Conservation (phyloP, 2,797 vertebrate species). For the Rhynchotus rufescens region DNA sequence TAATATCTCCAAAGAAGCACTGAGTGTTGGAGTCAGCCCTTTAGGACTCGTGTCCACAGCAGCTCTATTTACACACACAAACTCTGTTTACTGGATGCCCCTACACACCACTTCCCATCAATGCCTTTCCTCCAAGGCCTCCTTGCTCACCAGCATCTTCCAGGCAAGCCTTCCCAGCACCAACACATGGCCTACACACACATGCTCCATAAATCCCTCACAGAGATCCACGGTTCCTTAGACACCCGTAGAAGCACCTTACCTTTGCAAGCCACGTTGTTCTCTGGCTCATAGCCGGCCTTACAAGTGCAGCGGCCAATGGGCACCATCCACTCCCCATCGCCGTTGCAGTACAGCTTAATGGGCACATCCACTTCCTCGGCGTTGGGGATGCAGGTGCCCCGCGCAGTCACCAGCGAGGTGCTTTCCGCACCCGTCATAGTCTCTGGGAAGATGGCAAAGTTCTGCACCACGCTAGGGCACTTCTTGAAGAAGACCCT, state of each 20-base stretch:
- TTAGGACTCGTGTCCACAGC: not conserved
- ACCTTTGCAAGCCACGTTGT: conserved; percentile 94
- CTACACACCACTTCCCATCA: not conserved
- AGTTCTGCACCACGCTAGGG: conserved; percentile 97
- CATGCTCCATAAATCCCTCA: not conserved
- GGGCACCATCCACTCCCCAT: conserved; percentile 99
- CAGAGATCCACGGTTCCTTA: not conserved
- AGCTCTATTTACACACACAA: not conserved
- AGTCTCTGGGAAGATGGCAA: conserved; percentile 95
- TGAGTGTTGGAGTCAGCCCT: not conserved
- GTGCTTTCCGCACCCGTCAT: conserved; percentile 98
- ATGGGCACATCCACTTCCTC: conserved; percentile 97
- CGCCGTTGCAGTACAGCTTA: conserved; percentile 98
- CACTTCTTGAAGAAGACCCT: conserved; percentile 99
- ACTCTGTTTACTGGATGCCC: not conserved
- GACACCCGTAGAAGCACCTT: conserved; percentile 43
- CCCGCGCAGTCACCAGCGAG: conserved; percentile 93
- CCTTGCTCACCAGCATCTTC: not conserved
- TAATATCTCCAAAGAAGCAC: not conserved
- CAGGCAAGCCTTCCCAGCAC: not conserved
- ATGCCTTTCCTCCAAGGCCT: not conserved
- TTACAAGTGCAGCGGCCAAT: conserved; percentile 97
- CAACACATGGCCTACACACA: not conserved
- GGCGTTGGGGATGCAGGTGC: conserved; percentile 93
- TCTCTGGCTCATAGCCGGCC: conserved; percentile 95